Evolutionary conservation across 2,888 invertebrate genomes (phyloP).

Genomic region (Colletes collaris): DNA sequence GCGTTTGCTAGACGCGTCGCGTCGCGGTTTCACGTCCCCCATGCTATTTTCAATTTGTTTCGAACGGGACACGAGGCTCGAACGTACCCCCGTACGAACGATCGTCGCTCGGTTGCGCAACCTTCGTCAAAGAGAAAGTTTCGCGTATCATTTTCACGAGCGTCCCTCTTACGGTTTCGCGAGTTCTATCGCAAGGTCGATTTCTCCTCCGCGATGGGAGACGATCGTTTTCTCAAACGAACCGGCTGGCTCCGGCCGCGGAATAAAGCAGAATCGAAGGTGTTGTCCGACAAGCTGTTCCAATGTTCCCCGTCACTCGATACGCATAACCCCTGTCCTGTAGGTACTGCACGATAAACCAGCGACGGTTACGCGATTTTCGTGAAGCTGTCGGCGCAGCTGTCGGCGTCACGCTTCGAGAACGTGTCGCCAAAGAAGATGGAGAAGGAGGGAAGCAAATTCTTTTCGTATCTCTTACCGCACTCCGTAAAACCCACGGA

Average conservation of each 20-base stretch:
- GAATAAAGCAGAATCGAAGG: neutral
- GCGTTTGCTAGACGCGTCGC: too few species aligned
- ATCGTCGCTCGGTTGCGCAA: too few species aligned
- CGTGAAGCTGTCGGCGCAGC: constrained; percentile 57
- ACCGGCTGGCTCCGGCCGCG: too few species aligned
- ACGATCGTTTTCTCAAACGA: neutral
- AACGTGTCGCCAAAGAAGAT: constrained; percentile 46
- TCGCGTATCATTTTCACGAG: neutral
- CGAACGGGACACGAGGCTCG: too few species aligned
- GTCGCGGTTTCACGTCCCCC: too few species aligned
- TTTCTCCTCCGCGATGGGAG: neutral
- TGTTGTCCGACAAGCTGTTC: constrained; percentile 27
- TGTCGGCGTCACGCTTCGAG: constrained; percentile 59
- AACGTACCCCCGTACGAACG: too few species aligned
- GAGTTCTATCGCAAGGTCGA: neutral
- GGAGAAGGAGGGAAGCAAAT: constrained; percentile 9
- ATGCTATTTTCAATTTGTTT: too few species aligned
- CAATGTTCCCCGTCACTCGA: constrained; percentile 26
- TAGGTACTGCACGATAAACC: constrained; percentile 48
- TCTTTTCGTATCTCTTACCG: constrained; percentile 14
- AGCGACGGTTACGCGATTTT: constrained; percentile 62
- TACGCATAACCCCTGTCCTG: constrained; percentile 22
- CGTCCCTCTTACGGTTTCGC: neutral
- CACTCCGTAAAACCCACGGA: constrained; percentile 28
- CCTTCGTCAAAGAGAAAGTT: neutral